Conservation (phyloP, 2,888 invertebrate species). For the Zhuqinia jingwanae region DNA sequence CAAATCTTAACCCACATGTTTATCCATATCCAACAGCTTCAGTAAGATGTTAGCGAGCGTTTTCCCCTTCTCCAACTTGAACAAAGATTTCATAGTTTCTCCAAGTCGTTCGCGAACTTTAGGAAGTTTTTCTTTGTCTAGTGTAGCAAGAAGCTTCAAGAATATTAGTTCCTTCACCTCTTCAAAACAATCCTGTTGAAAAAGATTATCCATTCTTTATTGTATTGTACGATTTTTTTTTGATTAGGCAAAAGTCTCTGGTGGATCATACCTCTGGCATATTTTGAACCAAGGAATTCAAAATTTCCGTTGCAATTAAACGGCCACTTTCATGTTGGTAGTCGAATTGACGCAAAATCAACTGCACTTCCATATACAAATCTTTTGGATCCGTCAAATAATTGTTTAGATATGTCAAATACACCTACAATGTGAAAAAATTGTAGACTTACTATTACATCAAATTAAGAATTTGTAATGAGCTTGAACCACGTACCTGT, state of each 20-base stretch:
- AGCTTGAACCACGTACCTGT: slow-evolving; percentile 54
- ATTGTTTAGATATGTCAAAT: slow-evolving; percentile 72
- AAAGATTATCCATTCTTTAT: slow-evolving; percentile 1
- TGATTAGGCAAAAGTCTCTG: background rate
- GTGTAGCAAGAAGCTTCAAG: slow-evolving; percentile 62
- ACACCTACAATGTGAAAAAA: slow-evolving; percentile 61
- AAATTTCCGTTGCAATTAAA: slow-evolving; percentile 68
- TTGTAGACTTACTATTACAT: background rate
- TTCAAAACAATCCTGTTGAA: slow-evolving; percentile 65
- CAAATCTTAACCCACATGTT: slow-evolving; percentile 69
- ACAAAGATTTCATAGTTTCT: slow-evolving; percentile 58
- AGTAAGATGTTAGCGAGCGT: slow-evolving; percentile 62
- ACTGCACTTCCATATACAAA: slow-evolving; percentile 65
- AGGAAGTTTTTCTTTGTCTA: slow-evolving; percentile 66
- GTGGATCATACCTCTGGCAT: slow-evolving; percentile 73
- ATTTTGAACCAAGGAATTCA: slow-evolving; percentile 65
- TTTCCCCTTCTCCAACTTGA: slow-evolving; percentile 63
- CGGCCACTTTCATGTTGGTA: slow-evolving; percentile 71
- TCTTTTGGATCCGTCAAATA: slow-evolving; percentile 74
- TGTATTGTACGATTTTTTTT: no score
- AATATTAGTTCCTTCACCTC: slow-evolving; percentile 72
- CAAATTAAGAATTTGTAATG: background rate
- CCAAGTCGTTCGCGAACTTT: slow-evolving; percentile 67
- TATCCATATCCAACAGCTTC: slow-evolving; percentile 64
- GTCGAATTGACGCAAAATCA: slow-evolving; percentile 71